Evolutionary conservation across 2,113 vertebrate genomes (phyloP), one percentile per base, ranked within the genome.

Genomic region (Phoenicopterus ruber): DNA sequence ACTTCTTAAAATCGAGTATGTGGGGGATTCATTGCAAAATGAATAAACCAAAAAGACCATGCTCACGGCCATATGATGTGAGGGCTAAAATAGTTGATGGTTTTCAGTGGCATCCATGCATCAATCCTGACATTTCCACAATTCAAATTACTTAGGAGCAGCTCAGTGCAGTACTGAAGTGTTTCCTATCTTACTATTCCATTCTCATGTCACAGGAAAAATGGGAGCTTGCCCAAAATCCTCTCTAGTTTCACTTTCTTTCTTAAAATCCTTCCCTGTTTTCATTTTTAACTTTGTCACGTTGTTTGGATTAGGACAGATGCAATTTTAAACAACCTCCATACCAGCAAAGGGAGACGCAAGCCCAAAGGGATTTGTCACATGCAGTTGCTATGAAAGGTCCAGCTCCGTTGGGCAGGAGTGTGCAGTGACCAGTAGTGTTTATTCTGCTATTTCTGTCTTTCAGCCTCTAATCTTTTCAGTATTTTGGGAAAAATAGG

Each of bases 211-310:
- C 46, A 63, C 6, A 20, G 76, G 22, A 54, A 86, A 55, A 70
- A 50, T 13, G 26, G 11, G 22, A 70, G 7, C 19, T 88, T 93
- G 61, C 46, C 67, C 57, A 18, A 50, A 66, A 66, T 55, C 57
- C 59, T 78, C n/a, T 81, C 20, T 63, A n/a, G 55, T 88, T 92
- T 73, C 32, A 69, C 13, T 91, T 94, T 79, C n/a, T 58, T 69
- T 89, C 70, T 61, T 69, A 44, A 86, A 72, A 49, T 73, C n/a
- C 29, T 74, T 76, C 34, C 44, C 32, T 61, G 46, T 55, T 85
- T 88, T 70, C 36, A 24, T 63, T 46, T 73, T 61, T 26, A 59
- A 47, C 13, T 73, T 52, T 32, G 62, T 77, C 73, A 42, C 21
- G 2, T 67, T 57, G 62, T 78, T 88, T 76, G 42, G 58, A 62